Evolutionary conservation across 2,888 invertebrate species (phyloP).

Genomic region (Epinotia nisella): DNA sequence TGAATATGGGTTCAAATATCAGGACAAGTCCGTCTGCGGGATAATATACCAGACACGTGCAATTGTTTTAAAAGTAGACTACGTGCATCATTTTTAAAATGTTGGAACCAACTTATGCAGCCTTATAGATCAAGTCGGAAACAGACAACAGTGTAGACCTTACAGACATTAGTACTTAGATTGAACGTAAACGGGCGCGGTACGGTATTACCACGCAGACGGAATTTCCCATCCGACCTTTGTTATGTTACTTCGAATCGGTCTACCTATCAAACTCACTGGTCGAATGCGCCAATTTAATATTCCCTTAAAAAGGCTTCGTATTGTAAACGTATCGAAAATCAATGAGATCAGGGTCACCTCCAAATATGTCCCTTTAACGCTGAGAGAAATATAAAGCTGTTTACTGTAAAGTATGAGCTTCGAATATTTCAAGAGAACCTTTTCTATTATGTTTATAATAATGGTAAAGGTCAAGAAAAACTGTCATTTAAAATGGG

Average conservation of each 20-base stretch:
- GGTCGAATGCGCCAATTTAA: neutral
- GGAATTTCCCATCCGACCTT: neutral
- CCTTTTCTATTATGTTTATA: slow-evolving; percentile 16
- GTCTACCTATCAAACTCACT: neutral
- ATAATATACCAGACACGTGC: no score
- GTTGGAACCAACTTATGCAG: no score
- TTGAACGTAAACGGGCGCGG: no score
- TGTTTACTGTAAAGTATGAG: slow-evolving; percentile 2
- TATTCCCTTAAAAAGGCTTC: slow-evolving; percentile 8
- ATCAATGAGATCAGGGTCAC: slow-evolving; percentile 11
- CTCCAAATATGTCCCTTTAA: neutral
- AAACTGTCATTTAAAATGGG: neutral
- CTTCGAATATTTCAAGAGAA: slow-evolving; percentile 14
- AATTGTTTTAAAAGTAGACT: no score
- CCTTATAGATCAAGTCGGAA: no score
- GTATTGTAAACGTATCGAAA: slow-evolving; percentile 6
- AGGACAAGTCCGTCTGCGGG: no score
- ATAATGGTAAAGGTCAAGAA: slow-evolving; percentile 7
- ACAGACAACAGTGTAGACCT: no score
- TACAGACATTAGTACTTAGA: no score
- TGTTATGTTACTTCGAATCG: neutral
- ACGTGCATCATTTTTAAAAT: no score
- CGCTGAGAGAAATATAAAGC: neutral
- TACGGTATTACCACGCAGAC: no score
- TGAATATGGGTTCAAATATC: no score